Evolutionary conservation across 2,888 invertebrate genomes (phyloP).

Genomic region (Tipula confusa): DNA sequence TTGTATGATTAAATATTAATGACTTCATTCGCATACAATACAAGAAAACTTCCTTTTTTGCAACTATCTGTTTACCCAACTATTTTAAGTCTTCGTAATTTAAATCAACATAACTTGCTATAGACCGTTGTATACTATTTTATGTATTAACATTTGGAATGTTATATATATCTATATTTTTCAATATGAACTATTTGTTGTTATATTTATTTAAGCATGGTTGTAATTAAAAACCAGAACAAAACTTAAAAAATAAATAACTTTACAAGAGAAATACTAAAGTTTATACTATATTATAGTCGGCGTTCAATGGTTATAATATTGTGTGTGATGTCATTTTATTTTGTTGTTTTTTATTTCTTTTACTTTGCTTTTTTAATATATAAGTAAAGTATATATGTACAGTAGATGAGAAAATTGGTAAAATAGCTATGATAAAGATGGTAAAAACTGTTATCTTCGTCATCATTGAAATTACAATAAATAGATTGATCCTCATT

Average conservation of each 20-base stretch:
- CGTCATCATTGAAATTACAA: no score
- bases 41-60: background rate
- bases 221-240: background rate
- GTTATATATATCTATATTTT: background rate
- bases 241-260: background rate
- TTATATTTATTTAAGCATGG: background rate
- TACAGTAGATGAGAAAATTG: background rate
- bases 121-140: background rate
- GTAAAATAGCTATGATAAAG: no score
- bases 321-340: conserved; percentile 3
- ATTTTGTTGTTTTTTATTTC: background rate
- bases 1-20: conserved; percentile 9
- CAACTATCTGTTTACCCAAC: background rate
- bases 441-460: no score
- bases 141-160: background rate
- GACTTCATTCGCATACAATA: background rate
- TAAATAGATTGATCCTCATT: no score
- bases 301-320: background rate
- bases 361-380: background rate
- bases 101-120: background rate
- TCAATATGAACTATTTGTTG: background rate
- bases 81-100: background rate
- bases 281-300: background rate
- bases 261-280: background rate
- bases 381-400: background rate